These are phyloP conservation scores for Sebastes schlegelii DNA, from an alignment of 2,113 vertebrate species.

Conservation along the genomic window DNA sequence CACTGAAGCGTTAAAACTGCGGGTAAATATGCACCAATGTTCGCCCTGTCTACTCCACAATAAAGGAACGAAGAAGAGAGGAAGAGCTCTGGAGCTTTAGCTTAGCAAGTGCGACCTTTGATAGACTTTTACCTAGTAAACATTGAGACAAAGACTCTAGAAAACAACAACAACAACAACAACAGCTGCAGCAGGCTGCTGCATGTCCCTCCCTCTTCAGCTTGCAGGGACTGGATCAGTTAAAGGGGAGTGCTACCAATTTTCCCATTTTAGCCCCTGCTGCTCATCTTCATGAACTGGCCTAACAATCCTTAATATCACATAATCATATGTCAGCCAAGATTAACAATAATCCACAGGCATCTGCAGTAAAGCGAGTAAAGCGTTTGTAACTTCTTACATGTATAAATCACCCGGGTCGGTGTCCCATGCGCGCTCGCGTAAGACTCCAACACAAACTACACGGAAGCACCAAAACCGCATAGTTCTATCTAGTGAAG, in stretches of 20 bases:
- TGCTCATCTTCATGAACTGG: not conserved
- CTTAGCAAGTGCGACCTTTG: not conserved
- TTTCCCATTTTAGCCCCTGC: not conserved
- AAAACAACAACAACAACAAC: not conserved
- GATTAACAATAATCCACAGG: not conserved
- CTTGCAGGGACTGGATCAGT: not conserved
- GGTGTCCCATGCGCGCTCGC: too few species aligned
- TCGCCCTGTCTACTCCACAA: fast-evolving
- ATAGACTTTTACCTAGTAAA: not conserved
- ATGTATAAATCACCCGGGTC: too few species aligned
- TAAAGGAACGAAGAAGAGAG: fast-evolving
- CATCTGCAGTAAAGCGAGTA: too few species aligned
- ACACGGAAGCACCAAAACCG: too few species aligned
- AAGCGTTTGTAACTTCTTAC: too few species aligned
- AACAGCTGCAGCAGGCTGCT: not conserved
- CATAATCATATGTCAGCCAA: not conserved
- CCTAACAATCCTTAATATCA: not conserved
- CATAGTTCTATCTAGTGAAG: too few species aligned
- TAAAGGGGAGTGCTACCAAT: not conserved
- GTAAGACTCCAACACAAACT: too few species aligned
- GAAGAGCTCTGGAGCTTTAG: not conserved
- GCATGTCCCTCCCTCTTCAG: not conserved
- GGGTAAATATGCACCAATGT: slow-evolving; percentile 77
- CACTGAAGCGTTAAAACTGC: slow-evolving; percentile 77
- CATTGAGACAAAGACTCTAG: not conserved